phyloP scores from a whole-genome alignment of 2,888 invertebrate genomes.

The Ryuthela nishihirai region DNA sequence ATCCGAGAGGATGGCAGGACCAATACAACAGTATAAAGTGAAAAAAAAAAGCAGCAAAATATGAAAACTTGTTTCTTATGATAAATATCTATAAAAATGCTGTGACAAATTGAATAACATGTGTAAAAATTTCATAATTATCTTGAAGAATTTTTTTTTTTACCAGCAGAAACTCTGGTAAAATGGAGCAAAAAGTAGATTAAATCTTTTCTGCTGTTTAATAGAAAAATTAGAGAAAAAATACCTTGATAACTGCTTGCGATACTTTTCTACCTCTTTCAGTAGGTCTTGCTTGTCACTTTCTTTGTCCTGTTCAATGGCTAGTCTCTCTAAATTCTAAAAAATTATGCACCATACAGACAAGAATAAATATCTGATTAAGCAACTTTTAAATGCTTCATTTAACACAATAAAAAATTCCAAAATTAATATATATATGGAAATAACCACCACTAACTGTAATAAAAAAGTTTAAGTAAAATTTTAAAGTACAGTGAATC shows the following conservation, averaged over 20 bases:
- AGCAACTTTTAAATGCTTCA: too few relatives aligned
- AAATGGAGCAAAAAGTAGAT: neutral
- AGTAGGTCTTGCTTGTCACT: constrained; percentile 13
- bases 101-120: neutral
- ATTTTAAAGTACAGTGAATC: too few relatives aligned
- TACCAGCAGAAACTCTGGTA: neutral
- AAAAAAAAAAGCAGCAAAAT: neutral
- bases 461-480: too few relatives aligned
- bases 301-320: constrained; percentile 33
- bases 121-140: too few relatives aligned
- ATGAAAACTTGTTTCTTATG: neutral
- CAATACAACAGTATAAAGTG: too few relatives aligned
- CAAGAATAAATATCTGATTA: too few relatives aligned
- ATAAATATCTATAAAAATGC: neutral
- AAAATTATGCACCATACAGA: too few relatives aligned
- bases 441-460: too few relatives aligned
- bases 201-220: neutral
- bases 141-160: too few relatives aligned
- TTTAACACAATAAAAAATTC: neutral
- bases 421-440: too few relatives aligned
- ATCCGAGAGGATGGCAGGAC: too few relatives aligned
- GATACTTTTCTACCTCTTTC: constrained; percentile 31
- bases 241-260: constrained; percentile 18
- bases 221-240: neutral
- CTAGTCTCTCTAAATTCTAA: constrained; percentile 24